phyloP scores from a whole-genome alignment of 2,113 vertebrate species.

The Tragelaphus strepsiceros region DNA sequence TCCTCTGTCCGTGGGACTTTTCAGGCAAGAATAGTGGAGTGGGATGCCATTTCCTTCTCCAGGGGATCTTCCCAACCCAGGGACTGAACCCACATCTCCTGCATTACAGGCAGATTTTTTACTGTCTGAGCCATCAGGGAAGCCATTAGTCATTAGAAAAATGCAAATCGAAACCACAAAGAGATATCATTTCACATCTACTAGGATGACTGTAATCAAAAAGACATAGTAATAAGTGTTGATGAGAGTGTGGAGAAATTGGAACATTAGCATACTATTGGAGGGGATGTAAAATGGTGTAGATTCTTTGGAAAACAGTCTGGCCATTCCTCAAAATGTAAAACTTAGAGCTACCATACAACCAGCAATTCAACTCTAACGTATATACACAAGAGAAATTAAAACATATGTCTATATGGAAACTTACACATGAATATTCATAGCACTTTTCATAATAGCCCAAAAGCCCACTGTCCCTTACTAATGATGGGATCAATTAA shows the following conservation, averaged over 20 bases:
- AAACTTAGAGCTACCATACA: background rate
- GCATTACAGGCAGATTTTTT: background rate
- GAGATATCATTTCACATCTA: background rate
- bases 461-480: background rate
- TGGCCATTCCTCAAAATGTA: background rate
- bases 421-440: background rate
- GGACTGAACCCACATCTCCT: background rate
- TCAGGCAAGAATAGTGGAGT: background rate
- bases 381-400: background rate
- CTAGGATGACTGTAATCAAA: background rate
- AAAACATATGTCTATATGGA: background rate
- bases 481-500: background rate
- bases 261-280: background rate
- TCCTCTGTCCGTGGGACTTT: background rate
- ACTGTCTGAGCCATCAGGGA: background rate
- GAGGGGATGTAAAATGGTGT: background rate
- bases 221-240: background rate
- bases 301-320: background rate
- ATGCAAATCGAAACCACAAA: background rate
- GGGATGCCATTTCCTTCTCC: background rate
- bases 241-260: background rate
- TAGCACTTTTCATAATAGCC: background rate
- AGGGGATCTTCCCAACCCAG: background rate
- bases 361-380: background rate
- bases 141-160: background rate